phyloP scores from a whole-genome alignment of 2,797 vertebrate genomes.

The Euphonia xanthogaster region DNA sequence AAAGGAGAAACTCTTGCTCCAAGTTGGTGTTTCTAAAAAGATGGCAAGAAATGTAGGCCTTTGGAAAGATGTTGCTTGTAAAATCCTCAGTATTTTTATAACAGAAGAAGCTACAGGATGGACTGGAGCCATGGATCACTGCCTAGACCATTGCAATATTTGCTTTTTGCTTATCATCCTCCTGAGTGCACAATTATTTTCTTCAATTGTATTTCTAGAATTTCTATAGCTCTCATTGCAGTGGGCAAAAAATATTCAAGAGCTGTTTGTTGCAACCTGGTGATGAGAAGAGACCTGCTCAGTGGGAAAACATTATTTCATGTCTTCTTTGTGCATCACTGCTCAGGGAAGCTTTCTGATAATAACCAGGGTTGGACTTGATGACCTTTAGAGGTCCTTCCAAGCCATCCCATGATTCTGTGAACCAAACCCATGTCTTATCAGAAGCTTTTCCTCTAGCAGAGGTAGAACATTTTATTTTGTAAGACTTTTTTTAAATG shows the following conservation, averaged over 20 bases:
- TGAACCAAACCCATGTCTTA: not conserved
- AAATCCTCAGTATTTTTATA: not conserved
- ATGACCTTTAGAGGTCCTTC: not conserved
- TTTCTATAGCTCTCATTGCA: not conserved
- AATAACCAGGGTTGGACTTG: not conserved
- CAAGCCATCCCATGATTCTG: not conserved
- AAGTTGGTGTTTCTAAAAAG: not conserved
- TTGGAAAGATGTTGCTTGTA: not conserved
- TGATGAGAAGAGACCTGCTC: not conserved
- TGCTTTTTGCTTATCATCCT: not conserved
- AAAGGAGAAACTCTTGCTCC: not conserved
- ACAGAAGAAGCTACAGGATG: not conserved
- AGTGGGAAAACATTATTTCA: not conserved
- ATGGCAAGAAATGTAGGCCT: not conserved
- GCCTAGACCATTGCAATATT: accelerated
- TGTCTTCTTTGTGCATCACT: not conserved
- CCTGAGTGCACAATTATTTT: not conserved
- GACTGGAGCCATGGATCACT: not conserved
- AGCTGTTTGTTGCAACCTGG: not conserved
- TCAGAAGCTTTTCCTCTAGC: not conserved
- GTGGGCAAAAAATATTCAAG: not conserved
- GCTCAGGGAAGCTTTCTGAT: not conserved
- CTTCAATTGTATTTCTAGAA: not conserved
- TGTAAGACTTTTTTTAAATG: not conserved
- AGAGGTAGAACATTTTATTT: not conserved